Conservation (phyloP, 2,113 vertebrate genomes). For the Chunga burmeisteri region DNA sequence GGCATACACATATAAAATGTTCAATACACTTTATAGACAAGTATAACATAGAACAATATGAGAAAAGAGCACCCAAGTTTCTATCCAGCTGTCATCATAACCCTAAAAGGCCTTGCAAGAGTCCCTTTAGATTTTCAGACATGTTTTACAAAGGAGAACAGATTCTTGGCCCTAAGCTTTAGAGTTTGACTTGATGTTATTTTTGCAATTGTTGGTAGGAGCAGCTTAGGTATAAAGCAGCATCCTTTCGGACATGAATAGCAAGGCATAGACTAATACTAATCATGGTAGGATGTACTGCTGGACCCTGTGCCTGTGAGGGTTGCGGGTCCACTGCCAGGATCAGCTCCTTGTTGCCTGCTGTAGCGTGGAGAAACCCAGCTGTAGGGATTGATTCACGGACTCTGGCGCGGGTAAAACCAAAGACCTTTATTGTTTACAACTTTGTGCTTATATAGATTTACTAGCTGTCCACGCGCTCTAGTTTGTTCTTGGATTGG, state of each 20-base stretch:
- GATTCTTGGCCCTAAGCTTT: not conserved
- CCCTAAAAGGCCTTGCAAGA: not conserved
- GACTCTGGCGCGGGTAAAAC: no score
- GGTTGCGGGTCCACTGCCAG: rapidly evolving
- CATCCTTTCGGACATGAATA: not conserved
- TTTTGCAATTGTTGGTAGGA: not conserved
- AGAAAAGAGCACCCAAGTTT: not conserved
- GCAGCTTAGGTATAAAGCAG: not conserved
- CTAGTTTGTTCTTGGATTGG: no score
- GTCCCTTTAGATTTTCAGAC: not conserved
- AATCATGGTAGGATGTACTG: not conserved
- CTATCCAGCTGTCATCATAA: not conserved
- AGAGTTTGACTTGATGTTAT: not conserved
- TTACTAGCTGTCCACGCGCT: no score
- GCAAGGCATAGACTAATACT: no score
- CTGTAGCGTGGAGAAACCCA: not conserved
- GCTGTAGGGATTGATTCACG: no score
- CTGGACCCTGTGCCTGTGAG: not conserved
- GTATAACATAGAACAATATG: not conserved
- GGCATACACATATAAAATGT: not conserved
- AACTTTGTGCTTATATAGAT: no score
- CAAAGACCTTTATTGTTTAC: no score
- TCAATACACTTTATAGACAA: not conserved
- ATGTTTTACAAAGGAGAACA: not conserved
- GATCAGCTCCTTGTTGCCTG: not conserved